Conservation (phyloP, 2,888 invertebrate genomes). For the Yponomeuta malinellus region DNA sequence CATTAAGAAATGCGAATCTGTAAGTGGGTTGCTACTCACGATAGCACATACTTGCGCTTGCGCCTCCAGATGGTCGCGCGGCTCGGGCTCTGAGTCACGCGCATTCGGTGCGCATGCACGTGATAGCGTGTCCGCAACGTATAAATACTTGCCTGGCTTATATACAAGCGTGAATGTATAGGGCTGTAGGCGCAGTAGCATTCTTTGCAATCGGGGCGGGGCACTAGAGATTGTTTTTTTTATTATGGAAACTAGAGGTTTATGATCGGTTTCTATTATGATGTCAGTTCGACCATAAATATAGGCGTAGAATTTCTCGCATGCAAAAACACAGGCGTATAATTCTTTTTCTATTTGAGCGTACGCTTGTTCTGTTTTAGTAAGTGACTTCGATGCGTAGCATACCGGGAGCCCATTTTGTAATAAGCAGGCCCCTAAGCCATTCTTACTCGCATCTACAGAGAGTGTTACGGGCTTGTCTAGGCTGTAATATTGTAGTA, state of each 20-base stretch:
- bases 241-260: constrained; percentile 20
- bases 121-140: neutral
- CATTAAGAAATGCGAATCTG: constrained; percentile 15
- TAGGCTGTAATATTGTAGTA: constrained; percentile 23
- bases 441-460: too few species aligned
- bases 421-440: constrained; percentile 20
- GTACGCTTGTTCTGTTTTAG: constrained; percentile 14
- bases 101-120: neutral
- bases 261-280: too few species aligned
- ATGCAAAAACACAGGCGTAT: constrained; percentile 15
- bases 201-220: constrained; percentile 21
- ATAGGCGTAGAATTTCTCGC: constrained; percentile 16
- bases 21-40: constrained; percentile 12
- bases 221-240: constrained; percentile 21
- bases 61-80: constrained; percentile 10
- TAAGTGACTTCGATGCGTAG: constrained; percentile 23
- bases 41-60: constrained; percentile 16
- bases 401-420: constrained; percentile 20
- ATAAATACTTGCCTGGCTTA: constrained; percentile 4
- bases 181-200: constrained; percentile 21
- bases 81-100: neutral
- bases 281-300: constrained; percentile 18
- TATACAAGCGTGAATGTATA: constrained; percentile 15
- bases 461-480: constrained; percentile 15
- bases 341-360: constrained; percentile 17